Conservation (phyloP, 1,140 invertebrate species). For the Mactra quadrangularis region DNA sequence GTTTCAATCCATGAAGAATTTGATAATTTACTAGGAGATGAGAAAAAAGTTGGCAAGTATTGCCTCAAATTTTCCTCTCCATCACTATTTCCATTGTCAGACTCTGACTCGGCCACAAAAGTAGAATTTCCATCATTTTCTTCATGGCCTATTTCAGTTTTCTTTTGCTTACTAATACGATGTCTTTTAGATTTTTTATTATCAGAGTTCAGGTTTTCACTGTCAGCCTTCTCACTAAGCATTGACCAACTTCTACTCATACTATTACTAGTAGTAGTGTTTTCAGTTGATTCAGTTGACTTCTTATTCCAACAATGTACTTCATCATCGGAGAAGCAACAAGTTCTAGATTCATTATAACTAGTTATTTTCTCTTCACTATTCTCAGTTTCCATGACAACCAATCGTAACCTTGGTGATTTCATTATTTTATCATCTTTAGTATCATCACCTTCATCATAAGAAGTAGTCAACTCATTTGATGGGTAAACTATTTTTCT, state of each 20-base stretch:
- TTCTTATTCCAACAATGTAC: background rate
- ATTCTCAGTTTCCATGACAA: too few relatives aligned
- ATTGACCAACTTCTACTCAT: constrained; percentile 62
- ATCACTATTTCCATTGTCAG: too few relatives aligned
- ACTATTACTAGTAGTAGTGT: too few relatives aligned
- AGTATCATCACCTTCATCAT: too few relatives aligned
- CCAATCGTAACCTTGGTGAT: too few relatives aligned
- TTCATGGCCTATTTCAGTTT: constrained; percentile 51
- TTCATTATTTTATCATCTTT: too few relatives aligned
- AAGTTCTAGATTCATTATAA: too few relatives aligned
- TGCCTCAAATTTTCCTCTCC: constrained; percentile 26
- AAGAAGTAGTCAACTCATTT: background rate
- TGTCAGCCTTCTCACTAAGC: constrained; percentile 52
- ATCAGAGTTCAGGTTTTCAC: too few relatives aligned
- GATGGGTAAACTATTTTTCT: constrained; percentile 26
- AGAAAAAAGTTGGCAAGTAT: constrained; percentile 51
- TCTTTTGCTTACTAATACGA: too few relatives aligned
- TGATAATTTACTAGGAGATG: constrained; percentile 65
- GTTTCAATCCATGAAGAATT: constrained; percentile 69
- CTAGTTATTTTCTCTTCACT: too few relatives aligned
- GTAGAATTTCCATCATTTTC: constrained; percentile 15
- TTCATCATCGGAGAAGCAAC: constrained; percentile 27
- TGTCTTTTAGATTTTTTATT: too few relatives aligned
- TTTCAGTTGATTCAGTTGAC: background rate
- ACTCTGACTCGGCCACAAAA: too few relatives aligned